Evolutionary conservation across 2,888 invertebrate species (phyloP).

Genomic region (Dorcus parallelipipedus): DNA sequence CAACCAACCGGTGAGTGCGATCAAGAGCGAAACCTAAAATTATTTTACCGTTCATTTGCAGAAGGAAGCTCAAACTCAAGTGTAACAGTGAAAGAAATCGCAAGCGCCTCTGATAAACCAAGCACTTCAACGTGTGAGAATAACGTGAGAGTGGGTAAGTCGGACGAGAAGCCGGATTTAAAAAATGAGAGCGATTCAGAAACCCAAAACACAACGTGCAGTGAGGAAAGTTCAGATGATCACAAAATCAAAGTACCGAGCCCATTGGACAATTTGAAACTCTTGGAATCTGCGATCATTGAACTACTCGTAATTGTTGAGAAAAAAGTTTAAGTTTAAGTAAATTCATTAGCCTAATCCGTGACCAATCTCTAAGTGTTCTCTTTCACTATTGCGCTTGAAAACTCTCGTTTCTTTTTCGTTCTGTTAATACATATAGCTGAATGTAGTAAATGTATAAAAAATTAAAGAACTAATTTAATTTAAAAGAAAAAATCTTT

Average conservation of each 20-base stretch:
- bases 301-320: conserved; percentile 46
- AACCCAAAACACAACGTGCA: conserved; percentile 37
- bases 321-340: conserved; percentile 38
- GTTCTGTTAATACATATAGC: conserved; percentile 15
- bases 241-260: conserved; percentile 24
- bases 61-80: neutral
- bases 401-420: conserved; percentile 7
- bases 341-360: conserved; percentile 15
- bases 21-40: neutral
- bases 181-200: conserved; percentile 41
- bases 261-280: conserved; percentile 40
- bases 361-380: conserved; percentile 30
- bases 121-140: conserved; percentile 36
- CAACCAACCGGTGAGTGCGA: conserved; percentile 33
- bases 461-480: conserved; percentile 15
- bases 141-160: neutral
- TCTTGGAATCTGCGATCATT: conserved; percentile 43
- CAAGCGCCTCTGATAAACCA: conserved; percentile 23
- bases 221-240: conserved; percentile 36
- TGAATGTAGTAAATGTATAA: conserved; percentile 22
- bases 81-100: conserved; percentile 7
- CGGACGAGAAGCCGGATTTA: conserved; percentile 23
- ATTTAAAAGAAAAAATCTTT: conserved; percentile 6
- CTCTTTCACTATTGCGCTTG: conserved; percentile 21
- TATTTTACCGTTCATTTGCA: neutral